These are phyloP conservation scores for Popillia japonica DNA, from an alignment of 1,140 invertebrate genomes.

Conservation along the genomic window DNA sequence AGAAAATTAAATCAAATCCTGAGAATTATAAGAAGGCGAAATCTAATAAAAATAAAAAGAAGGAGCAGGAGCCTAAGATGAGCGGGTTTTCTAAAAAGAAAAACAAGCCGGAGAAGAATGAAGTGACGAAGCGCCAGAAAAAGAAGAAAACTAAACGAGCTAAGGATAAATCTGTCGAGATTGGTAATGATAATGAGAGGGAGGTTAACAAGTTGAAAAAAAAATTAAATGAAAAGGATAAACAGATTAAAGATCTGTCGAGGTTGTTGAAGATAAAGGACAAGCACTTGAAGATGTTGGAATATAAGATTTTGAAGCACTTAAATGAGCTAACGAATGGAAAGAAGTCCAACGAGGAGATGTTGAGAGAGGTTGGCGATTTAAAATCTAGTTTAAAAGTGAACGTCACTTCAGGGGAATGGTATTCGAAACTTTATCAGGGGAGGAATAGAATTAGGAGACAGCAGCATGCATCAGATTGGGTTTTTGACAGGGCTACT, in stretches of 20 bases:
- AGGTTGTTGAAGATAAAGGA: not conserved
- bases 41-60: not conserved
- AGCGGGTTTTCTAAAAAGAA: not conserved
- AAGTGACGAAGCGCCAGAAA: not conserved
- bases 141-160: not conserved
- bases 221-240: not conserved
- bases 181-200: not conserved
- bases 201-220: not conserved
- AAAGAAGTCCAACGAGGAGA: not conserved
- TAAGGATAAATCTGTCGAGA: not conserved
- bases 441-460: not conserved
- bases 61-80: not conserved
- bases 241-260: not conserved
- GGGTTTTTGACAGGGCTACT: not conserved
- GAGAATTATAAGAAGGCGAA: not conserved
- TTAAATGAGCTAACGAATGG: not conserved
- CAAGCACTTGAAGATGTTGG: not conserved
- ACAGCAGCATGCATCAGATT: not conserved
- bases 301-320: not conserved
- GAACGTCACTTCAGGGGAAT: not conserved
- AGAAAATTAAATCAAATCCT: no score
- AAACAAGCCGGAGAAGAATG: not conserved
- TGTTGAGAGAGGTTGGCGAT: not conserved
- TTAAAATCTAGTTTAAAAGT: not conserved
- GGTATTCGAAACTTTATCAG: not conserved